Conservation (phyloP, 2,797 vertebrate genomes). For the Platalea minor region DNA sequence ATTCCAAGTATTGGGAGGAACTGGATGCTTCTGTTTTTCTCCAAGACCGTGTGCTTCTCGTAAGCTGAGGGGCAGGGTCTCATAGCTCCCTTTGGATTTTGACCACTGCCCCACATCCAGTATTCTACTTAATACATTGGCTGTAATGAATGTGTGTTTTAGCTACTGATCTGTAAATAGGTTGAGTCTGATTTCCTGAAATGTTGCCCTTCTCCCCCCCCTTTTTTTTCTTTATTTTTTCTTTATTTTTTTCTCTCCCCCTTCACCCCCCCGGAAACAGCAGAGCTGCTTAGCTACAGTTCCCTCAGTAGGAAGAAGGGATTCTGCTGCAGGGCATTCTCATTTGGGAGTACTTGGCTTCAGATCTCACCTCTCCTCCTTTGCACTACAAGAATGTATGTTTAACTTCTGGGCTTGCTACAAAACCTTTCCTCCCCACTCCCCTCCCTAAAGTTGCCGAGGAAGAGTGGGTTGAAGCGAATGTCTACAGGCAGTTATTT, state of each 20-base stretch:
- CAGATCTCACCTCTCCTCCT: background rate
- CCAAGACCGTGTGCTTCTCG: accelerated
- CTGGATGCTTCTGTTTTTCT: background rate
- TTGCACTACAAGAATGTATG: background rate
- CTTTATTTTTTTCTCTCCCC: background rate
- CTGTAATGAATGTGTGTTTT: background rate
- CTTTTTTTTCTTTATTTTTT: too few species aligned
- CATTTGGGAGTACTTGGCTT: background rate
- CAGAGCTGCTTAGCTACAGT: background rate
- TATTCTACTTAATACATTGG: background rate
- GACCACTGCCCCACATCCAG: background rate
- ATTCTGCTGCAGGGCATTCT: background rate
- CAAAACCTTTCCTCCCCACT: background rate
- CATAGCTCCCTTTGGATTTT: background rate
- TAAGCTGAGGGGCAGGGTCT: background rate
- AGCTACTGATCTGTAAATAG: background rate
- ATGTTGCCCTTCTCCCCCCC: background rate
- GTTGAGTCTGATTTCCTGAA: background rate
- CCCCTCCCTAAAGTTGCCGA: background rate
- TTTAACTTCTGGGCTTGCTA: background rate
- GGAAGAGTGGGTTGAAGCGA: background rate
- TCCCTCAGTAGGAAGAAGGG: background rate
- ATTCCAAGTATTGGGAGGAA: background rate
- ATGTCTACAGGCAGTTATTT: background rate
- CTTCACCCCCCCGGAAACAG: background rate